Base-by-base conservation (phyloP, 2,113 vertebrate genomes). In the Corythaeola cristata region DNA sequence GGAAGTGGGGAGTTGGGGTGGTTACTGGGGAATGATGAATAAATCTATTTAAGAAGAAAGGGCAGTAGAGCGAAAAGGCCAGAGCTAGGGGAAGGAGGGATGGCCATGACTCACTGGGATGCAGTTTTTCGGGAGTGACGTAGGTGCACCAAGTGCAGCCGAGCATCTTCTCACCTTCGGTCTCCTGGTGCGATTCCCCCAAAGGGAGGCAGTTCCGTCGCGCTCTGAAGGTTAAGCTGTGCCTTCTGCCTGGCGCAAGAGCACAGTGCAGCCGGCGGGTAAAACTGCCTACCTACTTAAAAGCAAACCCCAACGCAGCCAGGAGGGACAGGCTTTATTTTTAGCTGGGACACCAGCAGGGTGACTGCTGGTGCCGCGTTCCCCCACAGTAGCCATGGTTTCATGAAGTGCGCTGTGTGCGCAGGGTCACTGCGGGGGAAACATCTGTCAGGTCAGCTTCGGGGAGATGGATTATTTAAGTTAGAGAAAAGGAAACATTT, bases 301-400 rank as follows among this genome's bases (percentile, higher is more conserved):
- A 97, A 96, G 91, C 95, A 97, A 97, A 87, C 88, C 89, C 91
- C 79, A 94, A 95, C 62, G 75, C 68, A 94, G 95, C 94, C 95
- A 96, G 95, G 82, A 96, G 97, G 95, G 93, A 95, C 52, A 72
- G 85, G 88, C 92, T 94, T 94, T 97, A 97, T 97, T 97, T 97
- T 97, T 96, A 96, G 95, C 95, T 85, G 95, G 94, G 94, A 97
- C 94, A 86, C 63, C 76, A 95, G 83, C 78, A 96, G 95, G 93
- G 96, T 97, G 92, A 96, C 73, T 89, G 96, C 96, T 97, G 76
- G 97, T 95, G 89, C 95, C 89, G 92, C 95, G 82, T 96, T 95
- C 92, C 96, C 93, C 91, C 91, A 90, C 16, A 7, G 90, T 90
- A 94, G 94, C 89, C 96, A 85, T 92, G 81, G 89, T 93, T 95